Conservation (phyloP, 2,113 vertebrate species). For the Pagrus major region DNA sequence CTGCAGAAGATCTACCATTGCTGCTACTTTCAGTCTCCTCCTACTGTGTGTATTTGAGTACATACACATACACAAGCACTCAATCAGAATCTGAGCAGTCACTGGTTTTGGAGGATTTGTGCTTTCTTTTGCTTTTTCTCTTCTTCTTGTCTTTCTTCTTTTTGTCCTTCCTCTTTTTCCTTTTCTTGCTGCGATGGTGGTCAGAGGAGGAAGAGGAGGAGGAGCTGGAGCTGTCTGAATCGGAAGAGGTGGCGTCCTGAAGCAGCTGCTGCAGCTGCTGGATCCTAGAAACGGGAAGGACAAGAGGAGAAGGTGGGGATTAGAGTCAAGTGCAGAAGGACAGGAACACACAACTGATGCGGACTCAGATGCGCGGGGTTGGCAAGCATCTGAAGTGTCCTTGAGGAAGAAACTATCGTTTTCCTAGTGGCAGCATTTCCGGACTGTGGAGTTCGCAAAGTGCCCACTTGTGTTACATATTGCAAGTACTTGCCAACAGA, state of each 20-base stretch:
- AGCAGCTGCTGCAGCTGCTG: constrained; percentile 93
- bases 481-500: constrained; percentile 1
- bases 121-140: constrained; percentile 84
- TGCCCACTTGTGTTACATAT: constrained; percentile 14
- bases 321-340: constrained; percentile 12
- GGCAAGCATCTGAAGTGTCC: constrained; percentile 31
- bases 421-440: background rate
- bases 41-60: background rate
- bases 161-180: constrained; percentile 79
- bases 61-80: constrained; percentile 12
- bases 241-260: constrained; percentile 91
- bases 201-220: constrained; percentile 81
- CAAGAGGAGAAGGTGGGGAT: constrained; percentile 15
- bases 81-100: constrained; percentile 85
- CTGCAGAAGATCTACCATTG: background rate
- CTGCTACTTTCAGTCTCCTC: constrained; percentile 15
- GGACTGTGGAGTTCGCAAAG: background rate
- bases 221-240: constrained; percentile 80
- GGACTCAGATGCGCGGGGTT: background rate
- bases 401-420: background rate
- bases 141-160: constrained; percentile 89
- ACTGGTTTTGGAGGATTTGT: constrained; percentile 85
- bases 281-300: constrained; percentile 85
- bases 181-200: constrained; percentile 76
- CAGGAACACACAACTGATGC: constrained; percentile 20